Evolutionary conservation across 2,888 invertebrate genomes (phyloP), one percentile per base, ranked within the genome.

Genomic region (Caenorhabditis sulstoni): DNA sequence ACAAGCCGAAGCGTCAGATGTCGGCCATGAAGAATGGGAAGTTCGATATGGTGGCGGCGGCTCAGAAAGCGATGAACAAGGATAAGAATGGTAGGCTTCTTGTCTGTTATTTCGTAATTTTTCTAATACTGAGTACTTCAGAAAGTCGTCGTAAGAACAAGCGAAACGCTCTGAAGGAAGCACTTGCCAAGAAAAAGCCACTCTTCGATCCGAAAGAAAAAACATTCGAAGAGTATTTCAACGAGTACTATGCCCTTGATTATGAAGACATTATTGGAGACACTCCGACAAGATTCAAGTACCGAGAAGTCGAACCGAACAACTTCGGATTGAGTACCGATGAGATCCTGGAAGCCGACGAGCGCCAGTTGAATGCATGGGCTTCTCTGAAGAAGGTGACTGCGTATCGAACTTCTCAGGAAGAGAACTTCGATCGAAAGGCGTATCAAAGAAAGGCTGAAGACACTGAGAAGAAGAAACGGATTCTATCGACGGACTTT

Each of bases 341-440:
- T 88, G 99, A 99, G 95, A 96, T 99, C 88, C 92, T 99, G 70
- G 91, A 93, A 86, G 96, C 96, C 0, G 94, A 95, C 89, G 98
- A 98, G 91, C 94, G 93, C 84, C 97, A 98, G 91, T 92, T 99
- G 9, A 98, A 99, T 88, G 94, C 94, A 87, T 99, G 98, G 99
- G 96, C 94, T 85, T 95, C 96, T 0, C 91, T 97, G 4, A 96
- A 95, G 91, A 95, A 94, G 91, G 86, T 85, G 0, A 86, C 85
- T 8, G 77, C 81, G 7, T 89, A 90, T 57, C 81, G 87, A 7
- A 93, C 95, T 0, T 94, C 94, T 5, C 92, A 94, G 67, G 93
- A 94, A 14, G 97, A 98, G 91, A 92, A 93, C 80, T 94, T 94
- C 68, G 97, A 97, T 79, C 93, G 94, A 12, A 93, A 93, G 76